Conservation (phyloP, 2,797 vertebrate species). For the Arvicola amphibius region DNA sequence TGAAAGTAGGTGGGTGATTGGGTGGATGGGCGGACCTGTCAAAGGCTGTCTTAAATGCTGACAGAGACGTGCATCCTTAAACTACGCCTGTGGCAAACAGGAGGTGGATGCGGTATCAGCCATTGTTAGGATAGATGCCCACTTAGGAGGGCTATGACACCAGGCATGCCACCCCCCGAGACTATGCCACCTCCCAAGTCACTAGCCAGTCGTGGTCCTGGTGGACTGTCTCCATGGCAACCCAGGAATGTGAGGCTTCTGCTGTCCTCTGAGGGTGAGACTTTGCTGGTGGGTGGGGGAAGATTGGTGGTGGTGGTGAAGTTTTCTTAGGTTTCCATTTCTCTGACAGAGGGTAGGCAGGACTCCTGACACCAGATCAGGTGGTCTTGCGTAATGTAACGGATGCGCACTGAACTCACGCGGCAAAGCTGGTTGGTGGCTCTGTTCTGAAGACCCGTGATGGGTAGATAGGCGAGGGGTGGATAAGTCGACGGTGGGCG, state of each 20-base stretch:
- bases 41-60: neutral
- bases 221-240: neutral
- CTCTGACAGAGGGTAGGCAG: neutral
- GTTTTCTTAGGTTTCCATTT: neutral
- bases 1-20: neutral
- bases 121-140: rapidly evolving
- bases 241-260: neutral
- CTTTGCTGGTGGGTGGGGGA: neutral
- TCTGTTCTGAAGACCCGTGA: neutral
- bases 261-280: neutral
- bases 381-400: neutral
- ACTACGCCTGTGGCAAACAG: no score
- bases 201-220: rapidly evolving
- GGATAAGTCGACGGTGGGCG: neutral
- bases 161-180: rapidly evolving
- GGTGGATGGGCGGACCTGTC: neutral
- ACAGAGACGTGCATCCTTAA: neutral
- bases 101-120: rapidly evolving
- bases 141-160: neutral
- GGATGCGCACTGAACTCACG: neutral
- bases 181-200: neutral
- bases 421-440: neutral
- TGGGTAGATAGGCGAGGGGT: neutral
- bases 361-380: neutral
- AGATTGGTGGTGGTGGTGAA: neutral